These are phyloP conservation scores for Manis pentadactyla DNA, from an alignment of 2,797 vertebrate genomes.

Conservation along the genomic window DNA sequence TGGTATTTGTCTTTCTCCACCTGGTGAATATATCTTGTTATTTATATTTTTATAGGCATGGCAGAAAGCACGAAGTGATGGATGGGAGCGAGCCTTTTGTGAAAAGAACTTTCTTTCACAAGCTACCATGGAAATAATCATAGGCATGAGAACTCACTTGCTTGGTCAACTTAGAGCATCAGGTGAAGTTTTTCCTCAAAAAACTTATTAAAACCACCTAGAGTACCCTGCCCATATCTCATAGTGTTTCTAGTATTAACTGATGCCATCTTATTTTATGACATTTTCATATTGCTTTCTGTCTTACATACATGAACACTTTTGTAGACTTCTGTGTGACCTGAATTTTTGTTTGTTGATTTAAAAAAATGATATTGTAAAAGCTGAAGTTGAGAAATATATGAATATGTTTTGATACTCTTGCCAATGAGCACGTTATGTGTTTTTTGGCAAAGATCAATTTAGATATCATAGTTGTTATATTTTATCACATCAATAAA, in stretches of 20 bases:
- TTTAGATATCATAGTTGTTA: slow-evolving; percentile 24
- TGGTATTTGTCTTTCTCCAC: too few relatives aligned
- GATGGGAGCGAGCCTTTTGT: slow-evolving; percentile 96
- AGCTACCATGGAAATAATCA: slow-evolving; percentile 96
- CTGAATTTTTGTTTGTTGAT: slow-evolving; percentile 29
- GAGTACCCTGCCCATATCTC: neutral
- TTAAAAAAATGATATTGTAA: slow-evolving; percentile 10
- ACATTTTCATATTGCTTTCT: neutral
- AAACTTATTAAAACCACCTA: slow-evolving; percentile 22
- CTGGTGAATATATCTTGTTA: slow-evolving; percentile 20
- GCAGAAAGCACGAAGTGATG: slow-evolving; percentile 95
- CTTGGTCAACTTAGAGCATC: slow-evolving; percentile 97
- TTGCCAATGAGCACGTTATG: neutral
- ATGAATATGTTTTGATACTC: neutral
- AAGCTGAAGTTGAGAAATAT: slow-evolving; percentile 3
- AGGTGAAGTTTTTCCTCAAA: slow-evolving; percentile 86
- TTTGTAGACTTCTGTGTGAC: neutral
- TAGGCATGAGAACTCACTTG: slow-evolving; percentile 96
- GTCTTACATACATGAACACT: neutral
- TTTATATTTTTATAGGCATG: slow-evolving; percentile 90
- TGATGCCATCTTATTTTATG: slow-evolving; percentile 3
- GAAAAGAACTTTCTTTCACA: slow-evolving; percentile 97
- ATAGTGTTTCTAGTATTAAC: slow-evolving; percentile 4
- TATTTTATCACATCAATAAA: neutral
- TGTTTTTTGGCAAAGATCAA: slow-evolving; percentile 26